Evolutionary conservation across 2,797 vertebrate genomes (phyloP).

Genomic region (Dromococcyx pavoninus): DNA sequence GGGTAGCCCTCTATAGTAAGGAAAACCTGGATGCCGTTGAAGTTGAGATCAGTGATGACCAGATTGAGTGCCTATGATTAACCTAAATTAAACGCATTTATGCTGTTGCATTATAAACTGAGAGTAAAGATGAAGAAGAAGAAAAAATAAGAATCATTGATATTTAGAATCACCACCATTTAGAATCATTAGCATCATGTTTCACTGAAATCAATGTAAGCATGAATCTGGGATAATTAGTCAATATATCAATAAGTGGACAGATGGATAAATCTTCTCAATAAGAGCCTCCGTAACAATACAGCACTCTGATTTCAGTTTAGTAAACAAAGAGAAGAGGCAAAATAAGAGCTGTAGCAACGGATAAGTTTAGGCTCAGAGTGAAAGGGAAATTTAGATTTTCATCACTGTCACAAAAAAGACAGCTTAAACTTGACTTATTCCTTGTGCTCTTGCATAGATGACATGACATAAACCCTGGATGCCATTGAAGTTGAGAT

Average conservation of each 20-base stretch:
- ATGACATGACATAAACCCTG: too few species aligned
- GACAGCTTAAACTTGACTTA: background rate
- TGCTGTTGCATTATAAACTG: background rate
- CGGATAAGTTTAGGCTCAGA: background rate
- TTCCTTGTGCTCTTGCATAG: background rate
- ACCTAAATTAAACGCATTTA: background rate
- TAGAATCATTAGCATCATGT: background rate
- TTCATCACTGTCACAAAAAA: background rate
- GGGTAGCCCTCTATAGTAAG: too few species aligned
- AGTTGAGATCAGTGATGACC: too few species aligned
- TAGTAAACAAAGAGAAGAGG: background rate
- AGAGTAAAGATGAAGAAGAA: background rate
- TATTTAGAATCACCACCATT: slow-evolving; percentile 15
- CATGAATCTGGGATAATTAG: background rate
- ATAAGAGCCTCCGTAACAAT: background rate
- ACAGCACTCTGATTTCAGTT: background rate
- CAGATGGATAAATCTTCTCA: background rate
- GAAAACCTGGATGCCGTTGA: too few species aligned
- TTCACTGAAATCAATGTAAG: background rate
- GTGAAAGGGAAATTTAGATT: background rate
- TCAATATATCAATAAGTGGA: background rate
- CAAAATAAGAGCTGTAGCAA: background rate
- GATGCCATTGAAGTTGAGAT: too few species aligned
- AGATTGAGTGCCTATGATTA: too few species aligned
- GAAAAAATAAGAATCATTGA: background rate